These are phyloP conservation scores for Heliconius himera DNA, from an alignment of 1,140 invertebrate genomes.

Conservation along the genomic window DNA sequence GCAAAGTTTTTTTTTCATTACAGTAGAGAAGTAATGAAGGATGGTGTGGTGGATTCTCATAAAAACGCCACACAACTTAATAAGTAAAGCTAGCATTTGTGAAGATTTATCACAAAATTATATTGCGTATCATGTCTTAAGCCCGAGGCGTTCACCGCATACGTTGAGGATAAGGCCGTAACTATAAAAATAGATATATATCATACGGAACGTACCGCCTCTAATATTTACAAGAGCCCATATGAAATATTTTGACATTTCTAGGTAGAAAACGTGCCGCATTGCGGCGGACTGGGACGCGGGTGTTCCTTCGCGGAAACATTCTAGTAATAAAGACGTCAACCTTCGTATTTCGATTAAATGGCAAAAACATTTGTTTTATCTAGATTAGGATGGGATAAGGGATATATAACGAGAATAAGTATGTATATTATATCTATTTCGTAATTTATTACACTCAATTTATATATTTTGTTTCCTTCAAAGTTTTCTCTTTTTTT, in stretches of 20 bases:
- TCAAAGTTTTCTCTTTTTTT: too few species aligned
- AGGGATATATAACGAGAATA: not conserved
- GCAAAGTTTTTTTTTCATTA: slow-evolving; percentile 73
- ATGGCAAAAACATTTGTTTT: not conserved
- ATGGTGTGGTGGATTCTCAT: slow-evolving; percentile 67
- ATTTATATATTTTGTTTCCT: too few species aligned
- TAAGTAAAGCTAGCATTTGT: slow-evolving; percentile 77
- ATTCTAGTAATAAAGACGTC: slow-evolving; percentile 46
- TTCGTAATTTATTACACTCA: not conserved
- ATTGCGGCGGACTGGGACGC: slow-evolving; percentile 43
- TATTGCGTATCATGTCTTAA: slow-evolving; percentile 66
- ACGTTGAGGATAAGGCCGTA: slow-evolving; percentile 49
- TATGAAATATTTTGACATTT: slow-evolving; percentile 79
- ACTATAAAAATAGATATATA: slow-evolving; percentile 71
- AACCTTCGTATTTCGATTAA: slow-evolving; percentile 17
- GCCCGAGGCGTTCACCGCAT: slow-evolving; percentile 51
- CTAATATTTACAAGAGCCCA: slow-evolving; percentile 57
- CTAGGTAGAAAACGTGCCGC: slow-evolving; percentile 60
- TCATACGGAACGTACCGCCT: slow-evolving; percentile 58
- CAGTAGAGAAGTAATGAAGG: slow-evolving; percentile 62
- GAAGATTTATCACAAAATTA: slow-evolving; percentile 76
- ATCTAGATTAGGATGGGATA: slow-evolving; percentile 11
- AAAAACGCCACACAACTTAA: slow-evolving; percentile 80
- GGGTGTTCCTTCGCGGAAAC: slow-evolving; percentile 65
- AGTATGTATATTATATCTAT: not conserved